Conservation (phyloP, 2,888 invertebrate species). For the Rhaphigaster nebulosa region DNA sequence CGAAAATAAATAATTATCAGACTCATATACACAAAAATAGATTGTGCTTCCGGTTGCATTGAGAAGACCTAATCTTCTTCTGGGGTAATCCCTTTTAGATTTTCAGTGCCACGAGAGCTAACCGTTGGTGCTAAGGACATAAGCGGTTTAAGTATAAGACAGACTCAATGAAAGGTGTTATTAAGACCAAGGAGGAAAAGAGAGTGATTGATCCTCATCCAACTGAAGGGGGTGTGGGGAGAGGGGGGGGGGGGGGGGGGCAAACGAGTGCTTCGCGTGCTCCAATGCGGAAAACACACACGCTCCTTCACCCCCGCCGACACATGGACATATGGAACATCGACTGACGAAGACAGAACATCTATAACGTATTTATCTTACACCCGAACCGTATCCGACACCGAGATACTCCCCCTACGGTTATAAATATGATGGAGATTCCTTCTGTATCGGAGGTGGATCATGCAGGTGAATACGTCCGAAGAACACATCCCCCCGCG, state of each 20-base stretch:
- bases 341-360: constrained; percentile 38
- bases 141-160: constrained; percentile 53
- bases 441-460: neutral
- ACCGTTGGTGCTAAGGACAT: neutral
- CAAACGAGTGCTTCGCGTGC: constrained; percentile 54
- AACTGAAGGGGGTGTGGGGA: neutral
- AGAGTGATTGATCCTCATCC: constrained; percentile 46
- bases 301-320: constrained; percentile 29
- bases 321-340: constrained; percentile 45
- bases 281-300: constrained; percentile 40
- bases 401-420: neutral
- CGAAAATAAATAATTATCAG: neutral
- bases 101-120: neutral
- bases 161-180: constrained; percentile 49
- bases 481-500: neutral
- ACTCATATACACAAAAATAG: neutral
- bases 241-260: neutral
- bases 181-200: constrained; percentile 48
- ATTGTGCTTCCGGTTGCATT: neutral
- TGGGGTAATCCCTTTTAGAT: constrained; percentile 2
- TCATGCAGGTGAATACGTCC: neutral
- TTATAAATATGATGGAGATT: constrained; percentile 27
- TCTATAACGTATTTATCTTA: constrained; percentile 37
- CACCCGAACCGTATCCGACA: constrained; percentile 9
- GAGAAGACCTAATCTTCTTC: constrained; percentile 2